phyloP scores from a whole-genome alignment of 2,113 vertebrate genomes.

The Hoplias malabaricus region DNA sequence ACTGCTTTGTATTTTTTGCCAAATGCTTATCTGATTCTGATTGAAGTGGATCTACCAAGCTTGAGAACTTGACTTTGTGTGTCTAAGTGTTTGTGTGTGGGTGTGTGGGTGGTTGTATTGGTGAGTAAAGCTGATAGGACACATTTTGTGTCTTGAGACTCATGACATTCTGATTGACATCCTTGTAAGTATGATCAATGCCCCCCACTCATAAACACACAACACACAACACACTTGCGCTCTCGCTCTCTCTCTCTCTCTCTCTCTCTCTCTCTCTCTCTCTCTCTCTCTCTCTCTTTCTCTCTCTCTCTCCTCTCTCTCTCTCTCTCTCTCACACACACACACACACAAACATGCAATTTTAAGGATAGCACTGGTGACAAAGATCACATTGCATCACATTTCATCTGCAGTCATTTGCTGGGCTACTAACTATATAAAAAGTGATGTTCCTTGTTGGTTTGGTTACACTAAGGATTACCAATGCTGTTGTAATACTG shows the following conservation, averaged over 20 bases:
- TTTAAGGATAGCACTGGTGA: neutral
- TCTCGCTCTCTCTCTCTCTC: too few relatives aligned
- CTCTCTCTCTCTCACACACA: neutral
- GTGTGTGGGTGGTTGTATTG: neutral
- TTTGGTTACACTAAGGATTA: neutral
- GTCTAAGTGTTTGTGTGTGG: neutral
- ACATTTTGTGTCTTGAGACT: neutral
- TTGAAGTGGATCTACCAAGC: neutral
- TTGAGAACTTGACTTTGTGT: neutral
- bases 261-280: too few relatives aligned
- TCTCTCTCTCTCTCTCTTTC: too few relatives aligned
- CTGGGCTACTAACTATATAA: neutral
- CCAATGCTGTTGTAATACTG: neutral
- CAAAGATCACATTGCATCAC: neutral
- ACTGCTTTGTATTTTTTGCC: neutral
- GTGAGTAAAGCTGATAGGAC: neutral
- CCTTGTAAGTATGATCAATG: neutral
- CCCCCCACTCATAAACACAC: neutral
- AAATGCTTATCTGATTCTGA: constrained; percentile 24
- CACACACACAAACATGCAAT: neutral
- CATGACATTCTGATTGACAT: neutral
- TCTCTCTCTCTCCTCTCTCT: too few relatives aligned
- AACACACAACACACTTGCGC: too few relatives aligned
- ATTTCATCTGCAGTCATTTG: neutral
- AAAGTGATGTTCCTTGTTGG: too few relatives aligned